Base-by-base conservation (phyloP, 2,797 vertebrate species). In the Brachyalestes nurse region DNA sequence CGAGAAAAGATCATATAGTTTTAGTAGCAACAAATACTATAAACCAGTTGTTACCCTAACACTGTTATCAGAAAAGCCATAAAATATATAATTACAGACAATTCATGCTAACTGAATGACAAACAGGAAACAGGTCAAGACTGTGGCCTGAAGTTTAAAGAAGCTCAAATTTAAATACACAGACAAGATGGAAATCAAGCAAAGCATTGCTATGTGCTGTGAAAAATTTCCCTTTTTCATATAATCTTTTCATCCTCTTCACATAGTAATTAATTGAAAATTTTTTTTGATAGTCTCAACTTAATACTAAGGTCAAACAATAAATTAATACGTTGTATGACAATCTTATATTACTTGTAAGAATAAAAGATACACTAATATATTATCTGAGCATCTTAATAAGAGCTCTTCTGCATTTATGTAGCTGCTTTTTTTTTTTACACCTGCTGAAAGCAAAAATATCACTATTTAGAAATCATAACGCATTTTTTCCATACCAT, bases 71-170 rank as follows among this genome's bases (percentile, higher is more conserved):
- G 57, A 70, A 57, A 40, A 19, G 49, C 5, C n/a, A 13, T 25
- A 71, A 70, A 58, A 53, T 42, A 17, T 16, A 45, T 64, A 6
- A 28, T 28, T 62, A 14, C 5, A 12, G 47, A 47, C 21, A 71
- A 71, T 70, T 81, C 8, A 45, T 81, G 17, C n/a, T 42, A 25
- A 62, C 7, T 76, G n/a, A 14, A 3, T 53, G 25, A n/a, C 45
- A 45, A 10, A 61, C 23, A 75, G 53, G 57, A 42, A 57, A 64
- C 40, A 67, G 65, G 2, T 67, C 10, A 45, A 45, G 40, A 1
- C 40, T 71, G 19, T 9, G 5, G 19, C n/a, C 65, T 53, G 21
- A 23, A 71, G 14, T 17, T 13, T 71, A 28, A 14, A 28, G 69
- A 23, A 53, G 19, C 23, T 53, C 69, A 51, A 70, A 49, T 51